Base-by-base conservation (phyloP, 2,797 vertebrate species). In the Falco berigora region DNA sequence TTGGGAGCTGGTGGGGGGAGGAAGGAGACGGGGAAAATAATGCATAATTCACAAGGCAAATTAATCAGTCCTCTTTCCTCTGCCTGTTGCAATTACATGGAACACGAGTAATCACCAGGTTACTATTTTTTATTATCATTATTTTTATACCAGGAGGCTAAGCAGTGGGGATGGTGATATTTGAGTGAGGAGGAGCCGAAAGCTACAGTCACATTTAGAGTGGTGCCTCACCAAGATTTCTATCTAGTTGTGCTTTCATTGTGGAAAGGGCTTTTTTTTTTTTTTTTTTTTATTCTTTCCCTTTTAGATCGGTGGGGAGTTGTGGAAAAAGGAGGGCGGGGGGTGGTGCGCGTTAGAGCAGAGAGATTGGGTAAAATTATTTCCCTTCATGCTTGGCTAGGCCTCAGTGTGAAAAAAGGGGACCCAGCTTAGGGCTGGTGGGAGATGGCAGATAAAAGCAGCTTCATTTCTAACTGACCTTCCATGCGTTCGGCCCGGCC, bases 351-450 rank as follows among this genome's bases (percentile, higher is more conserved):
- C 97, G 90, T 97, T 91, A 96, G 97, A 98, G 98, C 98, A 98
- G 97, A 97, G 98, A 98, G 98, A 99, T 99, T 98, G 99, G 98
- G 98, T 98, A 98, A 99, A 99, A 99, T 99, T 99, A 99, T 99
- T 99, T 99, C 98, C 98, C 98, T 99, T 99, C 98, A 99, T 99
- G 99, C 98, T 98, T 98, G 98, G 98, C 98, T 98, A 98, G 98
- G 98, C 98, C 98, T 98, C 98, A 98, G 98, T 98, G 99, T 98
- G 98, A 98, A 98, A 98, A 98, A 98, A 98, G 98, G 98, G 98
- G 93, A 97, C 95, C 98, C 98, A 98, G 98, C 98, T 99, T 98
- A 98, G 98, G 98, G 98, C 98, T 98, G 97, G 98, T 96, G 98
- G 98, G 98, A 98, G 99, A 99, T 99, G 97, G 89, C 97, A 98